Evolutionary conservation across 2,888 invertebrate species (phyloP).

Genomic region (Drosophila pegasa): DNA sequence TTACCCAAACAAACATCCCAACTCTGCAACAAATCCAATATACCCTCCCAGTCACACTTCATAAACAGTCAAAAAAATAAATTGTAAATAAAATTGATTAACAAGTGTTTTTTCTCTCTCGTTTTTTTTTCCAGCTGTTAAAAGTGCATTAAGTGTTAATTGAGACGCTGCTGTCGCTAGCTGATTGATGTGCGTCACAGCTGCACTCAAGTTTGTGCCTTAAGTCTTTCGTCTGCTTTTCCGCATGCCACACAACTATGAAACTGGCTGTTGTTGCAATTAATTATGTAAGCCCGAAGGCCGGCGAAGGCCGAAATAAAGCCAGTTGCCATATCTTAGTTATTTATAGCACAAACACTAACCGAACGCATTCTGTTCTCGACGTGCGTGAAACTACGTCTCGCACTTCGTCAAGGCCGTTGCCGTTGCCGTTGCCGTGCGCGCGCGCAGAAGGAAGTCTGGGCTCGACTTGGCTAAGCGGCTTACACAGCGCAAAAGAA

Average conservation of each 20-base stretch:
- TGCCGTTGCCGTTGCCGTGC: no score
- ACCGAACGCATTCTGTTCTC: constrained; percentile 55
- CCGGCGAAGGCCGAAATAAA: constrained; percentile 33
- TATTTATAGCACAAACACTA: constrained; percentile 60
- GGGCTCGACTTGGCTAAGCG: constrained; percentile 48
- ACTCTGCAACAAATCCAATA: background rate
- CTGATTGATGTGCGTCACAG: constrained; percentile 55
- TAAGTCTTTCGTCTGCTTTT: constrained; percentile 72
- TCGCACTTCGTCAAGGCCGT: constrained; percentile 51
- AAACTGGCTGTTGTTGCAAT: constrained; percentile 61
- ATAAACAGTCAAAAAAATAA: background rate
- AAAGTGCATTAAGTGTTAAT: constrained; percentile 69
- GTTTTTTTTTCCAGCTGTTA: constrained; percentile 30
- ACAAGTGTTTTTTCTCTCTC: constrained; percentile 17
- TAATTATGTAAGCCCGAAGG: constrained; percentile 78
- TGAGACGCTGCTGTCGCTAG: constrained; percentile 38
- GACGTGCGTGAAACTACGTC: constrained; percentile 59
- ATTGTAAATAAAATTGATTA: constrained; percentile 10
- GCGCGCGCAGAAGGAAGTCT: constrained; percentile 68
- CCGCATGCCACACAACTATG: constrained; percentile 66
- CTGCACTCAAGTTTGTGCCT: constrained; percentile 65
- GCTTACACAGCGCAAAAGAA: constrained; percentile 42
- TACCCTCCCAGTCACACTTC: background rate
- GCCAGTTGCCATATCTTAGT: constrained; percentile 19
- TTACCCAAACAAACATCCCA: no score